Conservation (phyloP, 2,888 invertebrate genomes). For the Drosophila paucipuncta region DNA sequence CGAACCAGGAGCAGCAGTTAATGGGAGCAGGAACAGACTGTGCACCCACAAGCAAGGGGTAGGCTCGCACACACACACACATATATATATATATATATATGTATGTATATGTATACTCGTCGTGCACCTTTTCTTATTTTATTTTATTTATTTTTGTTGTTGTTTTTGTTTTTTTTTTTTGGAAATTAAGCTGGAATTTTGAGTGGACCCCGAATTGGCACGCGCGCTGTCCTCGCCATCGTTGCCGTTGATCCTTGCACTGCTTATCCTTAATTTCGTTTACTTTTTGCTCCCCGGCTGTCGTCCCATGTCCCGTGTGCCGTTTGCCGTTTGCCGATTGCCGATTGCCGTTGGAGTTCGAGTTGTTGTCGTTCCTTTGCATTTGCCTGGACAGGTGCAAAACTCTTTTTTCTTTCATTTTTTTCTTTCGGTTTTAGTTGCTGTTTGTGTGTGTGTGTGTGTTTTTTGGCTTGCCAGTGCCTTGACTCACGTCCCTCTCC, state of each 20-base stretch:
- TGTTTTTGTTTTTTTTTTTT: not conserved
- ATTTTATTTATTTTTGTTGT: not conserved
- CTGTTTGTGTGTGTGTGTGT: not conserved
- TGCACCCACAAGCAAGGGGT: conserved; percentile 31
- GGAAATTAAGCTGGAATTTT: conserved; percentile 73
- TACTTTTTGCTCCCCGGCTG: conserved; percentile 46
- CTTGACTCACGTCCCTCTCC: conserved; percentile 3
- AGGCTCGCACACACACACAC: not conserved
- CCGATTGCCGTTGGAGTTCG: conserved; percentile 1
- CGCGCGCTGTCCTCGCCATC: conserved; percentile 33
- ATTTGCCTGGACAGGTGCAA: conserved; percentile 59
- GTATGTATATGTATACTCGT: not conserved
- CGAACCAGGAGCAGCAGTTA: not conserved
- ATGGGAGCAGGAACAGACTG: not conserved
- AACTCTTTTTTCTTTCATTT: conserved; percentile 28
- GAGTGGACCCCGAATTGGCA: conserved; percentile 42
- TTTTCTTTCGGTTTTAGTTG: not conserved
- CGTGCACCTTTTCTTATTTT: conserved; percentile 48
- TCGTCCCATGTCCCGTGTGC: conserved; percentile 28
- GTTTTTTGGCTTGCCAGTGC: conserved; percentile 11
- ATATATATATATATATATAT: not conserved
- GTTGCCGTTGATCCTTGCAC: conserved; percentile 56
- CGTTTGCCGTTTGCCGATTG: not conserved
- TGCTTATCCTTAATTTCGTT: conserved; percentile 73
- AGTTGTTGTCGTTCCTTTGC: conserved; percentile 18